Base-by-base conservation (phyloP, 2,113 vertebrate genomes). In the Donacobius atricapilla region DNA sequence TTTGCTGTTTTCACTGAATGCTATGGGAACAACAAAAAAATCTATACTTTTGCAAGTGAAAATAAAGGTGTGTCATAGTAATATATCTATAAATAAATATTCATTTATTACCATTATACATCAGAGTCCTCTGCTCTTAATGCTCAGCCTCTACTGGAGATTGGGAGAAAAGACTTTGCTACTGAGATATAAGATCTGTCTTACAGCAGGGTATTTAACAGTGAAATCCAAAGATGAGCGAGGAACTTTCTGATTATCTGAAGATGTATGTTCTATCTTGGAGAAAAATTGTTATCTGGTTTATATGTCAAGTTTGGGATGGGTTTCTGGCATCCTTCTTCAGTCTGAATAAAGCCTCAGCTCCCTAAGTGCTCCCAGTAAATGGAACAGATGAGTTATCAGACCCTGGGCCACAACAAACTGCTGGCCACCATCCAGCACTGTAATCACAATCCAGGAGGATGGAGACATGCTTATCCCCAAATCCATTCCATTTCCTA, bases 401-500 rank as follows among this genome's bases (percentile, higher is more conserved):
- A 89, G 48, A 33, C 21, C 27, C 19, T 33, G 18, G 20, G 16
- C 39, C 50, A 45, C 33, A 61, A 6, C 24, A 64, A 93, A 30
- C 50, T 50, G 5, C 23, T 68, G n/a, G 69, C 24, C 37, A 28
- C 20, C 27, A 19, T 6, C 42, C 9, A 64, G 48, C 66, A 39
- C 39, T 33, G 70, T 28, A 71, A 45, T 4, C 75, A 47, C 39
- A 63, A 35, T 66, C 51, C 30, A 25, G 35, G 30, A 70, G 47
- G 22, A 63, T 33, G 54, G 27, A 0, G 0, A 78, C 56, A 57
- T 0, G 2, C 23, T 42, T 31, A 45, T 27, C 39, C 39, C 21
- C 78, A 83, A 33, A 44, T 25, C 27, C 71, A 66, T 70, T 42
- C 51, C 20, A 45, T 42, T 60, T 87, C 47, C 61, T 45, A 30